Conservation (phyloP, 2,113 vertebrate genomes). For the Patagioenas fasciata region DNA sequence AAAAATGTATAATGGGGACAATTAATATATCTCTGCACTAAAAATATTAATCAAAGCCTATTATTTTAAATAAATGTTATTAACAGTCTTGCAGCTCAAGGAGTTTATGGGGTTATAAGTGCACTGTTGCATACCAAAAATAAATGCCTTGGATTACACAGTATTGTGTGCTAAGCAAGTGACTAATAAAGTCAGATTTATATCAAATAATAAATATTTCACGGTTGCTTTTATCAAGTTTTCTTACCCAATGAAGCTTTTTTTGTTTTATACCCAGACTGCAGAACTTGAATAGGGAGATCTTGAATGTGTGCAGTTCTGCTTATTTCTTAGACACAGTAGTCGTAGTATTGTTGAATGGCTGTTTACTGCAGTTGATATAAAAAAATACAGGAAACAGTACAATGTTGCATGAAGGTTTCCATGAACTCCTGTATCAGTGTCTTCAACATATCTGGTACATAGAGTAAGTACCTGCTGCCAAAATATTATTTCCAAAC, state of each 20-base stretch:
- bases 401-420: background rate
- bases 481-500: conserved; percentile 39
- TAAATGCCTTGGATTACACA: conserved; percentile 24
- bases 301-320: background rate
- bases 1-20: background rate
- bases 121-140: conserved; percentile 41
- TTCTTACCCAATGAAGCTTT: background rate
- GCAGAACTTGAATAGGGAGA: background rate
- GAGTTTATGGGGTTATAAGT: conserved; percentile 53
- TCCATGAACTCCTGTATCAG: background rate
- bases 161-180: conserved; percentile 24
- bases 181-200: conserved; percentile 17
- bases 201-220: conserved; percentile 14
- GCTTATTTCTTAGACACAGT: background rate
- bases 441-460: conserved; percentile 23
- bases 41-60: background rate
- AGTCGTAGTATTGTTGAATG: background rate
- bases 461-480: conserved; percentile 17
- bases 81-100: background rate
- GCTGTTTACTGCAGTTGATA: background rate
- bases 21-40: conserved; percentile 14
- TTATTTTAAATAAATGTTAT: conserved; percentile 28
- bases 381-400: background rate
- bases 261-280: background rate
- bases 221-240: conserved; percentile 2